These are phyloP conservation scores for Osmerus mordax DNA, from an alignment of 2,113 vertebrate genomes.

Conservation along the genomic window DNA sequence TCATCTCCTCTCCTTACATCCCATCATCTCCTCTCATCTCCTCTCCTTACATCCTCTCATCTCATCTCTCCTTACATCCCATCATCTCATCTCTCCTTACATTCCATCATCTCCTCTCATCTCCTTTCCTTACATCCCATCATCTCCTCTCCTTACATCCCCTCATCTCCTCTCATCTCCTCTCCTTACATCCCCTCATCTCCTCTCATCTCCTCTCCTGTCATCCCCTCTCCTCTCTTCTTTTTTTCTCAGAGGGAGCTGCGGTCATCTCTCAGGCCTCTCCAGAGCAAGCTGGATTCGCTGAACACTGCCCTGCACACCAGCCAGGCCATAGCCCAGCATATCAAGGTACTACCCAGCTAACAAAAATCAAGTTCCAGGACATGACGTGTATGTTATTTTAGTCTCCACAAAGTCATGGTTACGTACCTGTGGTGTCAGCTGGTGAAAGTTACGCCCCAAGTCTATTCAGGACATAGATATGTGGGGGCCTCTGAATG, in stretches of 20 bases:
- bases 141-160: not conserved
- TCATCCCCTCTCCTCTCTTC: not conserved
- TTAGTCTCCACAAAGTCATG: not conserved
- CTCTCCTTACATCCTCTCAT: not conserved
- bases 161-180: not conserved
- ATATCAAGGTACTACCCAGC: conserved; percentile 47
- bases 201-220: not conserved
- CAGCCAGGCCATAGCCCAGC: conserved; percentile 43
- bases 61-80: not conserved
- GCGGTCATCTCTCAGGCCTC: conserved; percentile 29
- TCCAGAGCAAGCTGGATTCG: conserved; percentile 48
- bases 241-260: conserved; percentile 41
- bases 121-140: not conserved
- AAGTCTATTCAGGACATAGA: too few species aligned
- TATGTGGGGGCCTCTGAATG: too few species aligned
- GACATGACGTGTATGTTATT: not conserved
- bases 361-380: not conserved
- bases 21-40: not conserved
- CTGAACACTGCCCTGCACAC: conserved; percentile 38
- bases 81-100: not conserved
- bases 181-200: not conserved
- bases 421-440: not conserved
- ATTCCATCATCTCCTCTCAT: not conserved
- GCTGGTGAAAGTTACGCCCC: not conserved
- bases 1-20: too few species aligned